Evolutionary conservation across 1,140 invertebrate genomes (phyloP), one percentile per base, ranked within the genome.

Genomic region (Lerema accius): DNA sequence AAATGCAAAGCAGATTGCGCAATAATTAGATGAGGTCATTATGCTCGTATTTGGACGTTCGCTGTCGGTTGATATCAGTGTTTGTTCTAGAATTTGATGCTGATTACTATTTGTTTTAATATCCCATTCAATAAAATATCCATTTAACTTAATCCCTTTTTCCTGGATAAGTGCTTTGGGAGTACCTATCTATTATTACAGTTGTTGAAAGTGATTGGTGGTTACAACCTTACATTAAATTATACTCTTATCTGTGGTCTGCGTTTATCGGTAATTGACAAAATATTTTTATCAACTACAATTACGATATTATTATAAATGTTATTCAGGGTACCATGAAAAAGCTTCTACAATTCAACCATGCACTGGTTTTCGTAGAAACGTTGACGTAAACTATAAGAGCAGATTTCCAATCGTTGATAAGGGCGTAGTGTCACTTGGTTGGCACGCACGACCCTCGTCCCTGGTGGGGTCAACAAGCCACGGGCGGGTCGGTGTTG

Each of bases 11-110:
- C 23, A 43, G 39, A 43, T 56, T 28, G 17, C 39, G 13, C 3
- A 14, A 17, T 55, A 55, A 55, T 55, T 55, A 43, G 51, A 9
- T 15, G 19, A 40, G 51, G 19, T 17, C 23, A 55, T 55, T 55
- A n/a, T 40, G 37, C 39, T 39, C 9, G 37, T 17, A 10, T 23
- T 26, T 32, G 51, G 39, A 15, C 23, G 9, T 26, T 23, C n/a
- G 19, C 16, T 50, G 48, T 6, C 37, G 7, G n/a, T 17, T 19
- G 10, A 53, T 23, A 16, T 40, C 11, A 13, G 1, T 19, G 5
- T 14, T 11, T 9, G 16, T 40, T 50, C 26, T 16, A n/a, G 4
- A 7, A 37, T 39, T 39, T 16, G 5, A 23, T 4, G 28, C 28
- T 23, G 19, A 23, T 5, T 2, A 2, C 2, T 23, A 9, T 32